Percentiles rank a stretch among this genome's conserved stretches.
Evolutionary conservation across 2,797 vertebrate species (phyloP).

Genomic region (Thaleichthys pacificus): DNA sequence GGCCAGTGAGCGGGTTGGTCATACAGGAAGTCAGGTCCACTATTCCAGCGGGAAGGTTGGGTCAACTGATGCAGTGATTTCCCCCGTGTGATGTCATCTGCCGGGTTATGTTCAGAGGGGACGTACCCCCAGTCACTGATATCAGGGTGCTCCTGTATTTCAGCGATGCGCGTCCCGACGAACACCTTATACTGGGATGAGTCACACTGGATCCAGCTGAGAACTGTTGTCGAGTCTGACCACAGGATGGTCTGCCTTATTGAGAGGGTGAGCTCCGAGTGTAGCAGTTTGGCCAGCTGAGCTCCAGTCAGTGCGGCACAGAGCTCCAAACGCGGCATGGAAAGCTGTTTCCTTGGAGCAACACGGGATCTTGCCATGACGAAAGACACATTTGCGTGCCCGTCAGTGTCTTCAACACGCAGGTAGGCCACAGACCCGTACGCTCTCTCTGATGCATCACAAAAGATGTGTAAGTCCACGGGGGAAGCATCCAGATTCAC

Average conservation of each 20-base stretch:
- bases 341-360: conserved; percentile 14
- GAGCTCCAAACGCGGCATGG: conserved; percentile 5
- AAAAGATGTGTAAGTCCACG: background rate
- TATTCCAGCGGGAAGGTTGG: too few relatives aligned
- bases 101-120: background rate
- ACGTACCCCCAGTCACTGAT: background rate
- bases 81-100: background rate
- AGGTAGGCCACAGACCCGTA: background rate
- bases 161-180: background rate
- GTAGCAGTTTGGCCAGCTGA: background rate
- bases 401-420: background rate
- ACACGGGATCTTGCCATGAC: conserved; percentile 5
- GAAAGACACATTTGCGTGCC: background rate
- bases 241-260: background rate
- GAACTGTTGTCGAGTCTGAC: conserved; percentile 11
- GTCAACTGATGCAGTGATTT: too few relatives aligned
- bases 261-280: background rate
- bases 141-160: background rate
- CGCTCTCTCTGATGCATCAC: background rate
- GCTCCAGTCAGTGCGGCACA: conserved; percentile 11
- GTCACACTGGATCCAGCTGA: conserved; percentile 4
- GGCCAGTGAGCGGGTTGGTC: too few relatives aligned
- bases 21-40: too few relatives aligned
- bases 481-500: background rate
- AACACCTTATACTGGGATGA: conserved; percentile 8